These are phyloP conservation scores for Erebia aethiops DNA, from an alignment of 2,888 invertebrate genomes.

Conservation along the genomic window DNA sequence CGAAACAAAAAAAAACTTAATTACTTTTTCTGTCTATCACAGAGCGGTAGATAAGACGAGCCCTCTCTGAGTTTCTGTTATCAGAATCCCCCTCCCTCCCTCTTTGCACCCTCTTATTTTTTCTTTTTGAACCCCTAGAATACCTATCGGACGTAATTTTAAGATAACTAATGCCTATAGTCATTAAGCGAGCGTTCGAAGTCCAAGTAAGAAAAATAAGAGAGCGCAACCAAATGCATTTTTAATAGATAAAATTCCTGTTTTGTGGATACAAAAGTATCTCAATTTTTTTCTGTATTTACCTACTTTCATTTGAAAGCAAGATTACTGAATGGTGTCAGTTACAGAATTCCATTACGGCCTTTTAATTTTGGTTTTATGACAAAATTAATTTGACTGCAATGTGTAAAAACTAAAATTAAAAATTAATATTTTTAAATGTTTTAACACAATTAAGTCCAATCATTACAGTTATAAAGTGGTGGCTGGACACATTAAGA, in stretches of 20 bases:
- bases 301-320: not conserved
- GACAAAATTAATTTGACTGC: not conserved
- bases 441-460: not conserved
- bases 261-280: constrained; percentile 15
- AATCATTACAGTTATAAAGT: not conserved
- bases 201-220: constrained; percentile 50
- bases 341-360: not conserved
- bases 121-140: constrained; percentile 58
- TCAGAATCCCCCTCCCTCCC: constrained; percentile 67
- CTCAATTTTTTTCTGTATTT: not conserved
- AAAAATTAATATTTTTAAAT: not conserved
- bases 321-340: not conserved
- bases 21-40: constrained; percentile 76
- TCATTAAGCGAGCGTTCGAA: constrained; percentile 68
- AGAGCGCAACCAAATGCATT: constrained; percentile 71
- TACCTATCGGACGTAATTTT: constrained; percentile 74
- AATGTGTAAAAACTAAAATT: not conserved
- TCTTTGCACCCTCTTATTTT: constrained; percentile 61
- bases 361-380: not conserved
- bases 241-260: constrained; percentile 55
- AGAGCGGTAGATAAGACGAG: constrained; percentile 69
- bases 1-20: constrained; percentile 73
- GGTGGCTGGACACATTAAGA: not conserved
- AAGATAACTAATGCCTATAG: constrained; percentile 78
- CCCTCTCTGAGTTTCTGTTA: constrained; percentile 71